Percentiles rank a stretch among this genome's conserved stretches.
Conservation (phyloP, 2,113 vertebrate genomes). For the Hiodon alosoides region DNA sequence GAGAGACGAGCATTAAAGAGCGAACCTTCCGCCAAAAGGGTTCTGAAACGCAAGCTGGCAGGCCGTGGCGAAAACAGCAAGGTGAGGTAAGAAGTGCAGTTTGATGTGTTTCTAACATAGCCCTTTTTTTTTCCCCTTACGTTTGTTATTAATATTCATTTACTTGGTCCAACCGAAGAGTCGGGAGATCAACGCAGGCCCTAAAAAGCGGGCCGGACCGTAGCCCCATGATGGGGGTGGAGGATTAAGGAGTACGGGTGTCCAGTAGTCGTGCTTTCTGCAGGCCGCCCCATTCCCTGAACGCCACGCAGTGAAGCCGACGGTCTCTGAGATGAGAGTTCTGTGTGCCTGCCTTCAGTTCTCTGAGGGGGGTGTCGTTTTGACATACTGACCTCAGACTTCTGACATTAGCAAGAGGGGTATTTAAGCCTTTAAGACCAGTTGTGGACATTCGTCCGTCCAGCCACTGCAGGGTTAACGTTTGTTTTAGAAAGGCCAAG, state of each 20-base stretch:
- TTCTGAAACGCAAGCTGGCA: background rate
- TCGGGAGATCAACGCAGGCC: background rate
- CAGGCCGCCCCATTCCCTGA: background rate
- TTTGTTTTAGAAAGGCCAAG: too few relatives aligned
- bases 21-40: background rate
- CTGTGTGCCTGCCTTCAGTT: too few relatives aligned
- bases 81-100: slow-evolving; percentile 11
- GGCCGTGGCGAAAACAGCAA: background rate
- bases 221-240: background rate
- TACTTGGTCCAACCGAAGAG: background rate
- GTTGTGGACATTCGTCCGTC: too few relatives aligned
- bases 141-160: background rate
- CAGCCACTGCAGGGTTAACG: too few relatives aligned
- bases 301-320: too few relatives aligned
- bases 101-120: slow-evolving; percentile 1
- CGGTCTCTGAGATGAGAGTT: too few relatives aligned
- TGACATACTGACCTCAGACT: too few relatives aligned
- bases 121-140: background rate
- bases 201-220: background rate
- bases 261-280: background rate
- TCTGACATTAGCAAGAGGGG: too few relatives aligned
- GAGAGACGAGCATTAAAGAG: background rate
- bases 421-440: too few relatives aligned
- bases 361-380: too few relatives aligned
- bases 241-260: background rate